Percentiles rank a stretch among this genome's conserved stretches.
Conservation (phyloP, 2,797 vertebrate genomes). For the Dendrocincla fuliginosa region DNA sequence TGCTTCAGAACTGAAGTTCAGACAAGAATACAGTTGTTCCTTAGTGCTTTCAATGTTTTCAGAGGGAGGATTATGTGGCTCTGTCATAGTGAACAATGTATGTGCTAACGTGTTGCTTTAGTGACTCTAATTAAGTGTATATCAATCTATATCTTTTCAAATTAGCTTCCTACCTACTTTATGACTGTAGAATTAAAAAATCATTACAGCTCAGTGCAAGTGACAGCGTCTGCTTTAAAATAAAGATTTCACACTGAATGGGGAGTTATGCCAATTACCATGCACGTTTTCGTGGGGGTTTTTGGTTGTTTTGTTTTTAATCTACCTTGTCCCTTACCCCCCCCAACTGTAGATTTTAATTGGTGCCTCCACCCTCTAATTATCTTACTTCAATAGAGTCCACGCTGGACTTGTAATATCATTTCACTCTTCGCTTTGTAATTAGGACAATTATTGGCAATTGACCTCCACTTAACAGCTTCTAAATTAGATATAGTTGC, state of each 20-base stretch:
- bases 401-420: slow-evolving; percentile 6
- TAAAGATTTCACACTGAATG: background rate
- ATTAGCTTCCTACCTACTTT: background rate
- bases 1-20: background rate
- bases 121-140: background rate
- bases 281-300: background rate
- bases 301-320: background rate
- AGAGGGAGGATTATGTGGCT: background rate
- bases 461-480: slow-evolving; percentile 60
- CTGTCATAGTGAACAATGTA: background rate
- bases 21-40: background rate
- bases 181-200: background rate
- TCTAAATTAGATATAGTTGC: slow-evolving; percentile 36
- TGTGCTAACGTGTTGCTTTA: background rate
- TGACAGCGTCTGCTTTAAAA: background rate
- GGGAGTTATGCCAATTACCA: background rate
- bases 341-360: slow-evolving; percentile 14
- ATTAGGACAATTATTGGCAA: slow-evolving; percentile 66
- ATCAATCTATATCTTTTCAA: background rate
- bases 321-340: background rate
- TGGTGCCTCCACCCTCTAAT: slow-evolving; percentile 29
- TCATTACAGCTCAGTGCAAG: background rate
- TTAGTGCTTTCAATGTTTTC: background rate
- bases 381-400: slow-evolving; percentile 10
- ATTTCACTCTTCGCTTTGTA: slow-evolving; percentile 63